Conservation (phyloP, 2,888 invertebrate genomes). For the Psylliodes chrysocephalus region DNA sequence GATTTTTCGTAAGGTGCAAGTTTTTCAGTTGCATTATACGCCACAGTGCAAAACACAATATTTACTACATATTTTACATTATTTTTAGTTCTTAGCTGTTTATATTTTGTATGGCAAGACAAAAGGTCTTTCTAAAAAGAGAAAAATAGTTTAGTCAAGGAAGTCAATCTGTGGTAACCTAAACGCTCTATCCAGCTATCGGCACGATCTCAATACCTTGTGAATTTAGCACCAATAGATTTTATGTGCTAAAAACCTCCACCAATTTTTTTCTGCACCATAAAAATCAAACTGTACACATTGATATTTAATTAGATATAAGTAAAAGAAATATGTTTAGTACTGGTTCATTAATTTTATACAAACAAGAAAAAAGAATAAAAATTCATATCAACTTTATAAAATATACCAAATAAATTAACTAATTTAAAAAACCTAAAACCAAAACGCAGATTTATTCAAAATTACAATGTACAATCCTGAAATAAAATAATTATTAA, state of each 20-base stretch:
- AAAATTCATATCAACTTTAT: background rate
- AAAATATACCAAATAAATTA: too few relatives aligned
- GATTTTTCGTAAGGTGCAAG: constrained; percentile 44
- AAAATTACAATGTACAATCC: background rate
- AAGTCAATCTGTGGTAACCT: background rate
- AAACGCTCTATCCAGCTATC: constrained; percentile 10
- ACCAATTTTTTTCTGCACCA: too few relatives aligned
- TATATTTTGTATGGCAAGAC: constrained; percentile 47
- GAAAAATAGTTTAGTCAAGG: constrained; percentile 51
- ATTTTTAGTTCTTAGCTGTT: constrained; percentile 36
- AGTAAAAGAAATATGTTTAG: too few relatives aligned
- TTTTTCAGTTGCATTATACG: constrained; percentile 45
- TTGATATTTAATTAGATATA: too few relatives aligned
- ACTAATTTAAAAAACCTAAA: too few relatives aligned
- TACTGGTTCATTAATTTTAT: too few relatives aligned
- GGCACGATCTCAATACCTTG: background rate
- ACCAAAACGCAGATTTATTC: constrained; percentile 13
- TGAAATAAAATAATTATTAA: constrained; percentile 23
- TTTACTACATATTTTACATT: constrained; percentile 47
- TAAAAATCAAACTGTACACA: too few relatives aligned
- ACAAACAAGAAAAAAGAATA: too few relatives aligned
- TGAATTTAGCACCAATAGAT: too few relatives aligned
- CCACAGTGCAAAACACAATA: constrained; percentile 51
- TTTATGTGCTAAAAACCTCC: too few relatives aligned
- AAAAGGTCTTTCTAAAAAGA: constrained; percentile 56